Evolutionary conservation across 2,113 vertebrate genomes (phyloP).

Genomic region (Copsychus sechellarum): DNA sequence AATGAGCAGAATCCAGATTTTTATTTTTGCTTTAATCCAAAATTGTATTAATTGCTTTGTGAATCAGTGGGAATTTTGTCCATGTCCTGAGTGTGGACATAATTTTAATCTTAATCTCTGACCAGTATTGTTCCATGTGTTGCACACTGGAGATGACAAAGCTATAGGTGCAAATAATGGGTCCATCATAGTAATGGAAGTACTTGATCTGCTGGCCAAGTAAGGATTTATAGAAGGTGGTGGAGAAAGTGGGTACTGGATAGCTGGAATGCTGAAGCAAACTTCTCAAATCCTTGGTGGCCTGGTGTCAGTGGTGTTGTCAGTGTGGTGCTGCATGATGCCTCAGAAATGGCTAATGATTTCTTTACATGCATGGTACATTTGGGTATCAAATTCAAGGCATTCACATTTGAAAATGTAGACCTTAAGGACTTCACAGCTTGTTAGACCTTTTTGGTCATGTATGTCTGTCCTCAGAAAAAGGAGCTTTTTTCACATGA

Average conservation of each 20-base stretch:
- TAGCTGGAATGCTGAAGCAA: not conserved
- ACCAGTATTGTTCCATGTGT: not conserved
- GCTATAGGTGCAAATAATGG: not conserved
- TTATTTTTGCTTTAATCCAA: not conserved
- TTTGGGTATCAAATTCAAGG: not conserved
- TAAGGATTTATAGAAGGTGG: not conserved
- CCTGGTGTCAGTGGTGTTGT: not conserved
- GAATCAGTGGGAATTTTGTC: not conserved
- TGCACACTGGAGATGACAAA: not conserved
- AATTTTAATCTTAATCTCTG: not conserved
- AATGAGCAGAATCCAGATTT: not conserved
- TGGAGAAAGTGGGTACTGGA: not conserved
- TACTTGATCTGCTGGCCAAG: not conserved
- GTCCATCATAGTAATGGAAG: not conserved
- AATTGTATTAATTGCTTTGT: not conserved
- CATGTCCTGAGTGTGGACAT: not conserved
- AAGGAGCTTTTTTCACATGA: not conserved
- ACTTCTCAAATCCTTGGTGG: not conserved
- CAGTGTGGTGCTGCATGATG: not conserved
- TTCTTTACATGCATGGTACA: not conserved
- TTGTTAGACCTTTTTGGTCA: not conserved
- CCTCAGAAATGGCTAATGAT: not conserved
- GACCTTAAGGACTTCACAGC: not conserved
- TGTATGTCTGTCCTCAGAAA: not conserved
- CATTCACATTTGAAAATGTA: not conserved